These are phyloP conservation scores for Turdus rufiventris DNA, from an alignment of 2,113 vertebrate species.

Conservation along the genomic window DNA sequence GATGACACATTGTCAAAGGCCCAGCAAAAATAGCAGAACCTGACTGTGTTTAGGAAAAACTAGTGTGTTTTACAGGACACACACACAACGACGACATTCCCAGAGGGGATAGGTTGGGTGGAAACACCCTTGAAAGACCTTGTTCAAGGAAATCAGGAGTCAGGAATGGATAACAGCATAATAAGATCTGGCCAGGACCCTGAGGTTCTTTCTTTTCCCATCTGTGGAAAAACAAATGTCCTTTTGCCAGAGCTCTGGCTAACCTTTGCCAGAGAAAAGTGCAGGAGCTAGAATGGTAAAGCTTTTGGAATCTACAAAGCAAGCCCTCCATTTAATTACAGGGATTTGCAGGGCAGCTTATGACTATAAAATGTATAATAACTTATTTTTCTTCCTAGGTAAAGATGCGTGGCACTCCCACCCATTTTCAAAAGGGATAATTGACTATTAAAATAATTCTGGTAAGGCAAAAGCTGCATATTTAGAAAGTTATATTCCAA, in stretches of 20 bases:
- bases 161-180: background rate
- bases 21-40: constrained; percentile 25
- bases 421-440: background rate
- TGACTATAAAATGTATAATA: background rate
- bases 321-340: background rate
- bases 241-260: background rate
- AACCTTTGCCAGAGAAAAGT: background rate
- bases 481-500: background rate
- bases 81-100: background rate
- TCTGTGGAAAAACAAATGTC: background rate
- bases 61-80: background rate
- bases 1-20: constrained; percentile 50
- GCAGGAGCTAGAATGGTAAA: background rate
- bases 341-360: background rate
- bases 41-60: background rate
- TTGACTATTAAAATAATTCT: background rate
- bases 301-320: background rate
- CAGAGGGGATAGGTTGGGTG: constrained; percentile 20
- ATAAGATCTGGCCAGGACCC: background rate
- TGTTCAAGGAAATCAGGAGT: constrained; percentile 21
- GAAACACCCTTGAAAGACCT: constrained; percentile 40
- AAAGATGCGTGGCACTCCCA: background rate
- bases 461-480: background rate
- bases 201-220: background rate
- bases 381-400: background rate